Evolutionary conservation across 1,140 invertebrate genomes (phyloP).

Genomic region (Homalodisca vitripennis): DNA sequence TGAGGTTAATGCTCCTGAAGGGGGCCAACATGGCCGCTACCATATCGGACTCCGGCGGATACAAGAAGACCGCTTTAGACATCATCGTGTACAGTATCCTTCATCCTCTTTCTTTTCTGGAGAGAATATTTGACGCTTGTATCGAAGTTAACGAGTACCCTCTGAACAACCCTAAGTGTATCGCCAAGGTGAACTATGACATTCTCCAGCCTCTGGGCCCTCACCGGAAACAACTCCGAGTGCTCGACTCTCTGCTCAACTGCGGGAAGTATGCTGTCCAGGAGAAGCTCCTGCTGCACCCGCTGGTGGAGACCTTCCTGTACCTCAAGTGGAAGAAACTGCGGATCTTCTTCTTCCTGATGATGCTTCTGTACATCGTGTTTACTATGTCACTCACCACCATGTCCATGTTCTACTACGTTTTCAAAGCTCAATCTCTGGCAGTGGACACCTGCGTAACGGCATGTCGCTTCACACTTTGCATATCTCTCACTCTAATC

Average conservation of each 20-base stretch:
- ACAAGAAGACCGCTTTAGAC: conserved; percentile 49
- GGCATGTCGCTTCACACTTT: conserved; percentile 17
- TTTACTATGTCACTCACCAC: conserved; percentile 47
- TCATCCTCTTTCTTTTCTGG: conserved; percentile 52
- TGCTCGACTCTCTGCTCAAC: conserved; percentile 52
- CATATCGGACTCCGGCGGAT: conserved; percentile 54
- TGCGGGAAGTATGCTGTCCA: conserved; percentile 51
- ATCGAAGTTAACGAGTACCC: conserved; percentile 50
- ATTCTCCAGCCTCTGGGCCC: conserved; percentile 48
- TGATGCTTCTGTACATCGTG: conserved; percentile 48
- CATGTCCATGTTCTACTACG: conserved; percentile 26
- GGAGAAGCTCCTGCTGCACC: conserved; percentile 51
- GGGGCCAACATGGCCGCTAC: conserved; percentile 60
- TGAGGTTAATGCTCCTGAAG: conserved; percentile 55
- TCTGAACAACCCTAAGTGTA: conserved; percentile 50
- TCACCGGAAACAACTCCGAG: conserved; percentile 48
- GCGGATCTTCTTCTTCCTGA: conserved; percentile 48
- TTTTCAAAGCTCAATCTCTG: not conserved
- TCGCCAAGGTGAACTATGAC: conserved; percentile 51
- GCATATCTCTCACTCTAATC: conserved; percentile 8
- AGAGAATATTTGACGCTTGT: conserved; percentile 52
- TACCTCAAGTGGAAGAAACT: conserved; percentile 52
- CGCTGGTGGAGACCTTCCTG: conserved; percentile 52
- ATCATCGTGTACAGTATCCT: conserved; percentile 53
- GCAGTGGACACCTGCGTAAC: not conserved